Percentiles rank a stretch among this genome's conserved stretches.
Conservation (phyloP, 2,113 vertebrate genomes). For the Urocynchramus pylzowi region DNA sequence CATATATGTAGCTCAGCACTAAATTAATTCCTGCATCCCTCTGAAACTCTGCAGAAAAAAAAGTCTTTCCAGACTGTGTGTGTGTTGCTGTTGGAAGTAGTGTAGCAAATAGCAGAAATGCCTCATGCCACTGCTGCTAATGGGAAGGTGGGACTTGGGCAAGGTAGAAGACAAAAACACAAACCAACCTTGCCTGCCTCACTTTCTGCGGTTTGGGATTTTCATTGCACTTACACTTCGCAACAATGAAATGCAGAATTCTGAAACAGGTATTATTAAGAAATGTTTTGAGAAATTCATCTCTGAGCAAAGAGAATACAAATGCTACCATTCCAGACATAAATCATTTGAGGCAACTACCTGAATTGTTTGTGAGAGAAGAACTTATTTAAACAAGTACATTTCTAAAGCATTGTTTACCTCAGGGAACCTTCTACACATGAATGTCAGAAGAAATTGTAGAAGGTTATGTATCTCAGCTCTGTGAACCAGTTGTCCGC, state of each 20-base stretch:
- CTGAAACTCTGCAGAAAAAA: not conserved
- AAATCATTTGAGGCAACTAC: not conserved
- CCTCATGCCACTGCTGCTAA: not conserved
- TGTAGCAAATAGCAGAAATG: not conserved
- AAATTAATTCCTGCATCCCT: not conserved
- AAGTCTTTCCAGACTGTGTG: not conserved
- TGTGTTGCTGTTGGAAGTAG: not conserved
- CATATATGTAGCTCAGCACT: not conserved
- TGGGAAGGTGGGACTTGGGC: not conserved
- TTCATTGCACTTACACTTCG: not conserved
- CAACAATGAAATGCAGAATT: not conserved
- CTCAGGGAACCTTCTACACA: not conserved
- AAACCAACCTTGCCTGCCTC: not conserved
- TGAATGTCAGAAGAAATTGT: constrained; percentile 1
- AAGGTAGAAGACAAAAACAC: not conserved
- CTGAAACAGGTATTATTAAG: not conserved
- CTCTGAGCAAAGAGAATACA: not conserved
- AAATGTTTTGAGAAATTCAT: not conserved
- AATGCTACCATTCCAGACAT: not conserved
- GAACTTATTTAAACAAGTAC: not conserved
- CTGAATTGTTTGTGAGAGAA: not conserved
- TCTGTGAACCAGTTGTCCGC: not conserved
- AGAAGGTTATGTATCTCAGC: constrained; percentile 3
- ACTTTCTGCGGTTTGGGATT: not conserved
- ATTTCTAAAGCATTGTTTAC: constrained; percentile 9